Evolutionary conservation across 2,888 invertebrate species (phyloP).

Genomic region (Ischnura elegans): DNA sequence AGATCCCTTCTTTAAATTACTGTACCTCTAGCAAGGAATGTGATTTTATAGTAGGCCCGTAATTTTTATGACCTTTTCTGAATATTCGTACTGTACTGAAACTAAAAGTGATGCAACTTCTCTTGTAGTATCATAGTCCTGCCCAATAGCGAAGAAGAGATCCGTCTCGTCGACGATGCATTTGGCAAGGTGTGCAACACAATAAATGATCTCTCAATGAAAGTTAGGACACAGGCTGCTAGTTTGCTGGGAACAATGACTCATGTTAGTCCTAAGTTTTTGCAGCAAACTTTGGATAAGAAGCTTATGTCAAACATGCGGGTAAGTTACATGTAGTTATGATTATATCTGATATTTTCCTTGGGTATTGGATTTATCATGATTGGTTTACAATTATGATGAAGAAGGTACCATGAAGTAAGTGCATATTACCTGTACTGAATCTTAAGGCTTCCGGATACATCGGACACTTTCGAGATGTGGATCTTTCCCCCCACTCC

Average conservation of each 20-base stretch:
- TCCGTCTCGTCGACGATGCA: conserved; percentile 95
- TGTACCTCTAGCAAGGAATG: too few relatives aligned
- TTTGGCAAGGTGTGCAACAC: conserved; percentile 97
- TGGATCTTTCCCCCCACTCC: too few relatives aligned
- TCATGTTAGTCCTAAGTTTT: conserved; percentile 91
- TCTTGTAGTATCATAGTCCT: conserved; percentile 83
- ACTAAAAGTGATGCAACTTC: conserved; percentile 68
- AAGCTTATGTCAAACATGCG: conserved; percentile 98
- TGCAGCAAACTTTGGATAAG: conserved; percentile 98
- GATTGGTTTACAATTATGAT: too few relatives aligned
- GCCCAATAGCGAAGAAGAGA: conserved; percentile 88
- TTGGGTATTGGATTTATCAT: not conserved
- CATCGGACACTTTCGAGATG: too few relatives aligned
- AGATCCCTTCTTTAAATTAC: too few relatives aligned
- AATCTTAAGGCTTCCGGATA: too few relatives aligned
- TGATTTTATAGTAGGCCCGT: too few relatives aligned
- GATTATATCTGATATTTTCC: not conserved
- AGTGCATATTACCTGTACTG: too few relatives aligned
- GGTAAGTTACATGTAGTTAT: conserved; percentile 78
- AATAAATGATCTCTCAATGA: conserved; percentile 94
- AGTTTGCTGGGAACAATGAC: conserved; percentile 90
- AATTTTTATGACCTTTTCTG: too few relatives aligned
- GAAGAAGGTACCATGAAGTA: too few relatives aligned
- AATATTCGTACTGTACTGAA: too few relatives aligned
- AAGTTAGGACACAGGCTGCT: conserved; percentile 92